Base-by-base conservation (phyloP, 1,140 invertebrate species). In the Pararge aegeria region DNA sequence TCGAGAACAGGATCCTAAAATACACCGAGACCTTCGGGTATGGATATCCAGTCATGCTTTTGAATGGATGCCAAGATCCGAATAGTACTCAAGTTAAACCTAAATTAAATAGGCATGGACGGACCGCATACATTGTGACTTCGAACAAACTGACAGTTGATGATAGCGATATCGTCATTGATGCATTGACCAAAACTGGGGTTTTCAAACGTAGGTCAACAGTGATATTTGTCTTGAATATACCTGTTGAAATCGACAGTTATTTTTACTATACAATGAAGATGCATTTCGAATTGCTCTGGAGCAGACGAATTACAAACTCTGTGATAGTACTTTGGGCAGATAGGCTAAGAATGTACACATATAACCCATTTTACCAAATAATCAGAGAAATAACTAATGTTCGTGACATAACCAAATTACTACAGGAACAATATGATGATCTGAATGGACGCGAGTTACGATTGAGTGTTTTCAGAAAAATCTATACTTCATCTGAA, bases 1-100 rank as follows among this genome's bases (percentile, higher is more conserved):
- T 89, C 40, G 87, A 89, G 51, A 89, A 87, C 38, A 77, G 78
- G 52, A 83, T 89, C 5, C 55, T 89, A 7, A 87, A 84, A 68
- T 85, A 87, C 58, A 86, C 72, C 5, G 84, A 87, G 66, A 87
- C 64, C 18, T 79, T 72, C 46, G 73, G 64, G 0, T 55, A 82
- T 40, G 84, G 84, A 21, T 85, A 87, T 48, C 82, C 85, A 12
- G 80, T 89, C 5, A 71, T 87, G 66, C 73, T 87, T 12, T 48
- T 87, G 5, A 85, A 83, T 42, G 77, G 79, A 21, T 89, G 86
- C 51, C 83, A 82, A 5, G 58, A 75, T 60, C 60, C 55, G 2
- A 80, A 83, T 48, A 73, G 49, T 18, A 78, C 76, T 30, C 73
- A 77, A 66, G 57, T 70, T 4, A 87, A 83, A 44, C 87, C 87